These are phyloP conservation scores for Elephas maximus DNA, from an alignment of 2,113 vertebrate species.

Conservation along the genomic window DNA sequence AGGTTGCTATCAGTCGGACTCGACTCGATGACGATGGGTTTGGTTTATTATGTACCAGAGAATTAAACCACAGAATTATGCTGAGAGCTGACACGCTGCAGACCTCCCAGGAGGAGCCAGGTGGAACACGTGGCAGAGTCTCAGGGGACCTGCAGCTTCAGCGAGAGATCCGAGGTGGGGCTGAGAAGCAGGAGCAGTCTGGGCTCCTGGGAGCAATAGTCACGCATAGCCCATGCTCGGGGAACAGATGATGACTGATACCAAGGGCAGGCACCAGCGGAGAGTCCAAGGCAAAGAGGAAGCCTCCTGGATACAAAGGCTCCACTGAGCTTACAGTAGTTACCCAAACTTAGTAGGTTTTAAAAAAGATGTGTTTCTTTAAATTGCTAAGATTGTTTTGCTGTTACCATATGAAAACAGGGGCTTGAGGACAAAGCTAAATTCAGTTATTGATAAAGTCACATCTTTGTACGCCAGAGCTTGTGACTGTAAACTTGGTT, in stretches of 20 bases:
- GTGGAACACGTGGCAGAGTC: background rate
- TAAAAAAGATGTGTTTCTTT: background rate
- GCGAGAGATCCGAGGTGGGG: background rate
- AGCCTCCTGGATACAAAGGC: background rate
- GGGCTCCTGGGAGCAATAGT: background rate
- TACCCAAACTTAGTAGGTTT: background rate
- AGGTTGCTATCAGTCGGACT: no score
- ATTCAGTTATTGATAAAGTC: background rate
- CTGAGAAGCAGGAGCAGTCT: background rate
- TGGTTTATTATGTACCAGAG: no score
- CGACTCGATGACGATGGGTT: no score
- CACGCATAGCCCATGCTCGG: fast-evolving
- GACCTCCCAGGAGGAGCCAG: background rate
- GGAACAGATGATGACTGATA: fast-evolving
- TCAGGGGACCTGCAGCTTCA: background rate
- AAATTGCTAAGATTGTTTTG: background rate
- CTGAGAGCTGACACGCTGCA: background rate
- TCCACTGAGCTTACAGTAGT: background rate
- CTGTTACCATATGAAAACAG: background rate
- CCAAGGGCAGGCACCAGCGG: background rate
- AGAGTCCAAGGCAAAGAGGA: fast-evolving
- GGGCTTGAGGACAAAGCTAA: background rate
- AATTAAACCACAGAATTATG: background rate
- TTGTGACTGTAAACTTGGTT: background rate
- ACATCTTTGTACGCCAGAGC: background rate